phyloP scores from a whole-genome alignment of 2,113 vertebrate species.

The Petroica traversi region DNA sequence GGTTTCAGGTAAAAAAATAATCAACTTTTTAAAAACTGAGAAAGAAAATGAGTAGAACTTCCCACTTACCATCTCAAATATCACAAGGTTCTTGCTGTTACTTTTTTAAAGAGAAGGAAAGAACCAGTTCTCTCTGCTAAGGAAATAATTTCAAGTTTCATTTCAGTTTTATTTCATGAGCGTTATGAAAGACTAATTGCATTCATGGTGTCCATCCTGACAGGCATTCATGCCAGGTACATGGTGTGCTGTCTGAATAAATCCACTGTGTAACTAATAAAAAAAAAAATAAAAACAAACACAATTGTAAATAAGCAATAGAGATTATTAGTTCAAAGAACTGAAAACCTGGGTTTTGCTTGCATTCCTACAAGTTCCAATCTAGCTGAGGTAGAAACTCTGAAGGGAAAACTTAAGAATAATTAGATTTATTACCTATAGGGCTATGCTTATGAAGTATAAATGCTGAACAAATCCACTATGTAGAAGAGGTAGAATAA shows the following conservation, averaged over 20 bases:
- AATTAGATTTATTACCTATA: not conserved
- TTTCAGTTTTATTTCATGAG: not conserved
- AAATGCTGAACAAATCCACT: not conserved
- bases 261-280: not conserved
- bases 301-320: not conserved
- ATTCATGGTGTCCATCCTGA: not conserved
- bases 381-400: not conserved
- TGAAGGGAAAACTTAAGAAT: not conserved
- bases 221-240: not conserved
- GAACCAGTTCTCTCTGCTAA: not conserved
- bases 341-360: not conserved
- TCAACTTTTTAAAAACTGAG: not conserved
- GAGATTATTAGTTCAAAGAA: not conserved
- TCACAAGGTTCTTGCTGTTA: not conserved
- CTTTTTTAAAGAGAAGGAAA: not conserved
- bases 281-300: not conserved
- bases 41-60: not conserved
- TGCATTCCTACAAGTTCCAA: not conserved
- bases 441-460: not conserved
- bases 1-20: not conserved
- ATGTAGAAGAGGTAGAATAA: not conserved
- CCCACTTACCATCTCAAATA: not conserved
- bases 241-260: not conserved
- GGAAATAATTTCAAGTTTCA: not conserved
- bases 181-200: not conserved